These are phyloP conservation scores for Oncorhynchus keta DNA, from an alignment of 2,113 vertebrate species.

Conservation along the genomic window DNA sequence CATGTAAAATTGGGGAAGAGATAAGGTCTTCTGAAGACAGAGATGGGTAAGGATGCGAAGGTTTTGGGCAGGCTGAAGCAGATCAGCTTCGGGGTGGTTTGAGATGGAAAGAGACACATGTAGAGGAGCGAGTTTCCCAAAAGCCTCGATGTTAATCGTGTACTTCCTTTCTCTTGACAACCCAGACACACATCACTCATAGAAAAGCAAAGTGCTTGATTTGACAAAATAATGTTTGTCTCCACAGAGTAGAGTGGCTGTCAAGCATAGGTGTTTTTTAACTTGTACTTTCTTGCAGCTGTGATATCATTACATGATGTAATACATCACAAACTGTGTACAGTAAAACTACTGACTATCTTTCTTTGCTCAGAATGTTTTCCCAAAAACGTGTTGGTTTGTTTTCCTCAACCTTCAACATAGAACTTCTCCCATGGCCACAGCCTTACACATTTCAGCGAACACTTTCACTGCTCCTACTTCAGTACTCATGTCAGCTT, in stretches of 20 bases:
- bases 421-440: neutral
- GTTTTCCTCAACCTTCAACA: neutral
- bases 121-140: too few relatives aligned
- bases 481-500: constrained; percentile 5
- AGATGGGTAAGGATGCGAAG: neutral
- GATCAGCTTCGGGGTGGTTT: neutral
- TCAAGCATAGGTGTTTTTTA: too few relatives aligned
- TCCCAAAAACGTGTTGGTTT: neutral
- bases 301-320: too few relatives aligned
- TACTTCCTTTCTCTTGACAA: too few relatives aligned
- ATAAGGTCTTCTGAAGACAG: neutral
- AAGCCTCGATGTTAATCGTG: too few relatives aligned
- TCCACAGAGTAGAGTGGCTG: too few relatives aligned
- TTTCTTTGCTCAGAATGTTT: neutral
- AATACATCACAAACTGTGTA: too few relatives aligned
- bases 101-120: neutral
- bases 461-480: constrained; percentile 1
- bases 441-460: neutral
- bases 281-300: too few relatives aligned
- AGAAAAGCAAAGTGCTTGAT: too few relatives aligned
- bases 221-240: too few relatives aligned
- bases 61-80: neutral
- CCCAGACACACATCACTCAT: too few relatives aligned
- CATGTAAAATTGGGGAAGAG: neutral
- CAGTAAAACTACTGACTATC: too few relatives aligned